These are phyloP conservation scores for Cryptocephalus primarius DNA, from an alignment of 2,888 invertebrate species.

Conservation along the genomic window DNA sequence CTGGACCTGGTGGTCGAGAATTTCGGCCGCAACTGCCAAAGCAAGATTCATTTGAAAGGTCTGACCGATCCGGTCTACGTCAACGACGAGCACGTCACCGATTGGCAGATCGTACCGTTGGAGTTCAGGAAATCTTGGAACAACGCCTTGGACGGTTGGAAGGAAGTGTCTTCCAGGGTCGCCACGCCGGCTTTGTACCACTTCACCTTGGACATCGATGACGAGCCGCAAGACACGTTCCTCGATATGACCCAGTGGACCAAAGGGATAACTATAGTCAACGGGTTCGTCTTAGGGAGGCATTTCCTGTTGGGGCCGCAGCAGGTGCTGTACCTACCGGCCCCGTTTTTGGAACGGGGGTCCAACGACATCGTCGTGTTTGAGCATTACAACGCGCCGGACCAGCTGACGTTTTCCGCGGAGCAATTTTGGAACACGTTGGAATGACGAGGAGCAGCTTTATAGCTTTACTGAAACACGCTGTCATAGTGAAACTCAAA, in stretches of 20 bases:
- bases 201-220: constrained; percentile 30
- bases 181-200: constrained; percentile 49
- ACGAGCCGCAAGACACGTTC: constrained; percentile 58
- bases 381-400: constrained; percentile 27
- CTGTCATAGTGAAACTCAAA: too few species aligned
- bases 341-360: constrained; percentile 53
- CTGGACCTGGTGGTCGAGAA: constrained; percentile 55
- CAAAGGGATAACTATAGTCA: constrained; percentile 75
- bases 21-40: constrained; percentile 64
- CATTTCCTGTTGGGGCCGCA: constrained; percentile 73
- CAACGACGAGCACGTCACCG: constrained; percentile 29
- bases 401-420: constrained; percentile 19
- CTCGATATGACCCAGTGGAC: constrained; percentile 69
- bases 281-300: constrained; percentile 76
- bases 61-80: constrained; percentile 36
- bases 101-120: constrained; percentile 41
- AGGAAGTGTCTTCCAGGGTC: constrained; percentile 50
- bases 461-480: too few species aligned
- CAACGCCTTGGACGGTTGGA: constrained; percentile 33
- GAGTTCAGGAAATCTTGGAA: constrained; percentile 41
- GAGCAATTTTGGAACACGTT: constrained; percentile 17
- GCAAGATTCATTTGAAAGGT: constrained; percentile 30
- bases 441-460: too few species aligned
- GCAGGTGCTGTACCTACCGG: constrained; percentile 71
- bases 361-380: constrained; percentile 30